Conservation (phyloP, 2,797 vertebrate genomes). For the Myotis myotis region DNA sequence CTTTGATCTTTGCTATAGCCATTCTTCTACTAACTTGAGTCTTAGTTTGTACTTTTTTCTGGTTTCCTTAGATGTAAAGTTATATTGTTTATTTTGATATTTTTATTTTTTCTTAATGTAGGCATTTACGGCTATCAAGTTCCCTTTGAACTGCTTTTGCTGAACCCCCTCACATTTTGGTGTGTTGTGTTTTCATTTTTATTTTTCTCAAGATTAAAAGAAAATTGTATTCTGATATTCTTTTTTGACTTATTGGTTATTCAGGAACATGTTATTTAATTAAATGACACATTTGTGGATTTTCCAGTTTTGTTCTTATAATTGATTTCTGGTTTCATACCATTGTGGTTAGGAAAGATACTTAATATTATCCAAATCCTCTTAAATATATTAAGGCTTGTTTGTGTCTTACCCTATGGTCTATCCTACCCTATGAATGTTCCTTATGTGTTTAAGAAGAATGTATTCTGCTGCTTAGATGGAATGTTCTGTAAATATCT, state of each 20-base stretch:
- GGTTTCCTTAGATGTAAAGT: neutral
- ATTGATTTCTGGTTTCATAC: neutral
- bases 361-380: neutral
- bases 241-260: neutral
- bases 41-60: neutral
- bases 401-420: neutral
- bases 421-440: neutral
- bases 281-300: neutral
- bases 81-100: neutral
- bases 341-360: neutral
- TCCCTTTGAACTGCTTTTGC: neutral
- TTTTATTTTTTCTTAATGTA: neutral
- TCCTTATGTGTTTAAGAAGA: neutral
- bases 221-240: neutral
- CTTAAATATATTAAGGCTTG: neutral
- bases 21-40: neutral
- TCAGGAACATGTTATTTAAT: neutral
- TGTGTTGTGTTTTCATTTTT: neutral
- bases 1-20: neutral
- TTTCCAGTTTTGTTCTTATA: neutral
- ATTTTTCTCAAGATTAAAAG: neutral
- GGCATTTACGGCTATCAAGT: neutral
- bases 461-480: neutral
- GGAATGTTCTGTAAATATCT: neutral
- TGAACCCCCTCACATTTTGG: neutral